Conservation (phyloP, 2,888 invertebrate species). For the Eumacrocentrus americanus region DNA sequence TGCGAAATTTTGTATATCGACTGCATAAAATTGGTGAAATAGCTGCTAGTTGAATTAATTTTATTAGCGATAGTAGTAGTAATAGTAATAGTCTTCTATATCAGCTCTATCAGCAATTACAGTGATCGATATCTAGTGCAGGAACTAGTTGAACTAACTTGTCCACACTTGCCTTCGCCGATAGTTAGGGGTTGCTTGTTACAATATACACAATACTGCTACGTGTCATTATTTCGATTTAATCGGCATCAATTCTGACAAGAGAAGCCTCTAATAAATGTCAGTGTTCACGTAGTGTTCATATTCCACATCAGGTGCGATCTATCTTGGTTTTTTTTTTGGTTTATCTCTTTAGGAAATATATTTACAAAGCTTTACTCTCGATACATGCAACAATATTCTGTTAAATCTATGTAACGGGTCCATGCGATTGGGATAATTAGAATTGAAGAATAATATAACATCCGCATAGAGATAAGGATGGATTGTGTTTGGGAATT, state of each 20-base stretch:
- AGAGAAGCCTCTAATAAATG: constrained; percentile 5
- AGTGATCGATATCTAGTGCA: background rate
- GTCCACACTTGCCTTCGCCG: constrained; percentile 60
- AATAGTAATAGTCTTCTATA: no score
- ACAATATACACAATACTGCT: constrained; percentile 27
- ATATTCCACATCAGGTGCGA: no score
- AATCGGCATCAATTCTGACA: background rate
- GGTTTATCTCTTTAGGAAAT: background rate
- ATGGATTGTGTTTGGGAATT: background rate
- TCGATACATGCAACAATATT: constrained; percentile 20
- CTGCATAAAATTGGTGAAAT: no score
- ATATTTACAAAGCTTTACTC: constrained; percentile 11
- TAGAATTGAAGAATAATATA: background rate
- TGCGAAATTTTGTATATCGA: no score
- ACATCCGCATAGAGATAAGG: no score
- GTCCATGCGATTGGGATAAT: constrained; percentile 3
- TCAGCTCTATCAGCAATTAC: background rate
- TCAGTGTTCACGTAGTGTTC: background rate
- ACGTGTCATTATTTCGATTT: background rate
- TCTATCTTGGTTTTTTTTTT: background rate
- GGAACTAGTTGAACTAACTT: constrained; percentile 30
- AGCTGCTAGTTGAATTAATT: no score
- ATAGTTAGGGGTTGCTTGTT: constrained; percentile 58
- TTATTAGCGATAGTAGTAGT: no score
- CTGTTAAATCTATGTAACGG: background rate